Base-by-base conservation (phyloP, 2,797 vertebrate genomes). In the Lacerta agilis region DNA sequence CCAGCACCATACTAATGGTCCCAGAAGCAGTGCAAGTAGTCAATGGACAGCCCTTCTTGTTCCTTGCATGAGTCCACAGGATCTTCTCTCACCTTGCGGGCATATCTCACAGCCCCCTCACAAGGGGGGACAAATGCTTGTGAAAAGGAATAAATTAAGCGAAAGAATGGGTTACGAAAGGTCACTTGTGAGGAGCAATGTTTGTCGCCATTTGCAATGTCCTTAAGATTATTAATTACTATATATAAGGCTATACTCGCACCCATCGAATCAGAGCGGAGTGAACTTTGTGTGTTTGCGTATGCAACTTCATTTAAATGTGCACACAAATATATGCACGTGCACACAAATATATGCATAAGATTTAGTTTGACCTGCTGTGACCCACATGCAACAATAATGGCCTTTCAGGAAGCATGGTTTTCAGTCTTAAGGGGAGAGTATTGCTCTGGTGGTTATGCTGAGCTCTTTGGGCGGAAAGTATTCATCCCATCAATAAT, bases 401-500 rank as follows among this genome's bases (percentile, higher is more conserved):
- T 4, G 71, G 5, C 72, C 83, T 91, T 93, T 92, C 6, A 15
- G 86, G 89, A 92, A 83, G 84, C 75, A 87, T 89, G 55, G n/a
- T 91, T 94, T 92, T 89, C 29, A 87, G 66, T 76, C 29, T 33
- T 72, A 38, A 61, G 11, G 61, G n/a, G 85, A 89, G 61, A 93
- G 89, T 87, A 83, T 78, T 27, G 20, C 72, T 84, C 33, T 18
- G 82, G 61, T 66, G 78, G 27, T 38, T 87, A 79, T 67, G 55
- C 85, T 82, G 71, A 86, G 82, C 17, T 89, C 79, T 91, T 86
- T 87, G 66, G 71, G 90, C 27, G 93, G 79, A 92, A 95, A 91
- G 86, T 94, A 84, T 85, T 94, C 87, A 91, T 89, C 92, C 92
- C 88, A 90, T 96, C 92, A 96, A 96, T 95, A 94, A 96, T 97